Percentiles rank a stretch among this genome's conserved stretches.
These are phyloP conservation scores for Lampropteryx suffumata DNA, from an alignment of 2,888 invertebrate species.

Conservation along the genomic window DNA sequence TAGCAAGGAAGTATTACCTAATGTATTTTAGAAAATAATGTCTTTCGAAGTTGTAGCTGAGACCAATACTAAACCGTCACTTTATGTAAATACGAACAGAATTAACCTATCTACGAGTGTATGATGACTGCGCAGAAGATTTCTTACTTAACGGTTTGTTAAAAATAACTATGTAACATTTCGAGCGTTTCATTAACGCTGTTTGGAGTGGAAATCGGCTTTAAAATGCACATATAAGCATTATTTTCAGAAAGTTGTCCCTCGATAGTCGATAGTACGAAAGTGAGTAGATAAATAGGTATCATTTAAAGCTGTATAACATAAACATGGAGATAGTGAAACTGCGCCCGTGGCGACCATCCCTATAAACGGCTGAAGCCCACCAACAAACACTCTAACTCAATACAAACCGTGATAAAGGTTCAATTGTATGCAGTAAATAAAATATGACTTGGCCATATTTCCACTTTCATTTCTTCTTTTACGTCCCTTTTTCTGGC, in stretches of 20 bases:
- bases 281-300: conserved; percentile 41
- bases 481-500: conserved; percentile 77
- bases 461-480: conserved; percentile 79
- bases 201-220: conserved; percentile 13
- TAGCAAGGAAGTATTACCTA: no score
- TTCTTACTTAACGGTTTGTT: not conserved
- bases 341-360: conserved; percentile 50
- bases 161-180: no score
- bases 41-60: no score
- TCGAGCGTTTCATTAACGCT: not conserved
- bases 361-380: conserved; percentile 60
- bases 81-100: no score
- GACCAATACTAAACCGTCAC: no score
- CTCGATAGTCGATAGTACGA: conserved; percentile 33
- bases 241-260: conserved; percentile 23
- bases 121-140: no score
- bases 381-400: conserved; percentile 69
- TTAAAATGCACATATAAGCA: conserved; percentile 11
- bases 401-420: conserved; percentile 79
- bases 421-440: conserved; percentile 82
- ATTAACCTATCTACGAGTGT: no score
- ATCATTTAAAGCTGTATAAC: conserved; percentile 49
- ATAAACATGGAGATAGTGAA: conserved; percentile 52
- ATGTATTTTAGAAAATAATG: no score
- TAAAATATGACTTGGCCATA: conserved; percentile 82